phyloP scores from a whole-genome alignment of 1,140 invertebrate genomes.

The Bombyx mori region DNA sequence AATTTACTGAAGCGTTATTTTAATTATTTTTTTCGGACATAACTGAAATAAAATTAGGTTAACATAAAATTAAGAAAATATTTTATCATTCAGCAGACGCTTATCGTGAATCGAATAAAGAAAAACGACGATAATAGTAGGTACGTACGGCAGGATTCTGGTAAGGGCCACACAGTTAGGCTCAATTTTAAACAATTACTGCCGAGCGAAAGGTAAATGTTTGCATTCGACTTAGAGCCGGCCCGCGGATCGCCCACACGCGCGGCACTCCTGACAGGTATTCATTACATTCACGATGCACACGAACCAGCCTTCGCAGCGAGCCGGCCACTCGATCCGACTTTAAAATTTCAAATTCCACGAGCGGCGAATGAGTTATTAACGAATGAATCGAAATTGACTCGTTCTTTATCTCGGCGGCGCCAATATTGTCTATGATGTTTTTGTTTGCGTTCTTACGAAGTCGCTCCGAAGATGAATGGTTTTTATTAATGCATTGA shows the following conservation, averaged over 20 bases:
- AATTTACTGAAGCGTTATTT: too few relatives aligned
- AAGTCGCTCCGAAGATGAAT: too few relatives aligned
- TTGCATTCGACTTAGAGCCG: conserved; percentile 58
- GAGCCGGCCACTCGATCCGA: conserved; percentile 13
- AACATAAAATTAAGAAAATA: conserved; percentile 4
- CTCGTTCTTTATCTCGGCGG: background rate
- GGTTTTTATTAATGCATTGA: too few relatives aligned
- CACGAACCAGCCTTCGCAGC: conserved; percentile 25
- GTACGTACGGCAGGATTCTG: conserved; percentile 25
- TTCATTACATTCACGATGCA: conserved; percentile 61
- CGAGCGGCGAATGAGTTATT: conserved; percentile 15
- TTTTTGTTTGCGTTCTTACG: too few relatives aligned
- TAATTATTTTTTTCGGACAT: too few relatives aligned
- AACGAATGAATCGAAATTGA: conserved; percentile 3
- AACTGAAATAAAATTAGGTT: too few relatives aligned
- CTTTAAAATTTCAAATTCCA: conserved; percentile 41
- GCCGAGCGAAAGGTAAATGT: conserved; percentile 65
- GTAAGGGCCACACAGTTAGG: conserved; percentile 64
- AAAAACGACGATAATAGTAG: conserved; percentile 11
- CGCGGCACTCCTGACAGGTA: conserved; percentile 62
- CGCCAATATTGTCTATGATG: too few relatives aligned
- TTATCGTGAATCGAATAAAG: conserved; percentile 48
- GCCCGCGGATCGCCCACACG: conserved; percentile 52
- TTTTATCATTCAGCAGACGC: conserved; percentile 24
- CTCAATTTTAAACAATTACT: conserved; percentile 69